A percentile compares a stretch with the other conserved stretches of the same genome.
phyloP scores from a whole-genome alignment of 2,113 vertebrate species.

The Bubalus kerabau region DNA sequence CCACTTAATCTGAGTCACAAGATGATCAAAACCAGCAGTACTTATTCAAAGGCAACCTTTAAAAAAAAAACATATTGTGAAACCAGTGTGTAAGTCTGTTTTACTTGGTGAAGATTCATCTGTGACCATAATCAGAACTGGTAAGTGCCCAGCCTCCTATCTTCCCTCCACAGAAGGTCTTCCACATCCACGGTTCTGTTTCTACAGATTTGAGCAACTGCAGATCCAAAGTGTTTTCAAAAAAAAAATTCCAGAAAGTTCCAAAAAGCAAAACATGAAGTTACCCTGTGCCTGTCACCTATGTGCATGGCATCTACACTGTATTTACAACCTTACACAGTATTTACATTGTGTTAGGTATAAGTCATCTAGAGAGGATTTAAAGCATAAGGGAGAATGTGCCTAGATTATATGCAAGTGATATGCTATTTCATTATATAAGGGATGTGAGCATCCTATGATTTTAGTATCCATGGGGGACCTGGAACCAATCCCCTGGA shows the following conservation, averaged over 20 bases:
- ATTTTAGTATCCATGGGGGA: background rate
- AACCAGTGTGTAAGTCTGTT: background rate
- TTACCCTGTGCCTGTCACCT: background rate
- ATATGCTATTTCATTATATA: background rate
- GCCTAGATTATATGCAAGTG: background rate
- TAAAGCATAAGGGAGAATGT: background rate
- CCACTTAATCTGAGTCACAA: constrained; percentile 36
- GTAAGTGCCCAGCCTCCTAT: background rate
- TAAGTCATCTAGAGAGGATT: background rate
- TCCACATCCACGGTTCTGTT: background rate
- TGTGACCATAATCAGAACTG: background rate
- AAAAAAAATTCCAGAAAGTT: background rate
- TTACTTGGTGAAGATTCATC: constrained; percentile 3
- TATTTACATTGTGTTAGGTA: background rate
- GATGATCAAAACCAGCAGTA: background rate
- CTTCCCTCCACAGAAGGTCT: background rate
- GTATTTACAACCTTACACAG: background rate
- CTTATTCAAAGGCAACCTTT: constrained; percentile 22
- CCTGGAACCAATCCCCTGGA: background rate
- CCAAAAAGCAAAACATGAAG: background rate
- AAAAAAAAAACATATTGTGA: background rate
- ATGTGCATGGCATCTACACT: background rate
- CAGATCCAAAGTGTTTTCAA: background rate
- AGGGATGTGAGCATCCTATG: background rate
- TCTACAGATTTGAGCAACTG: background rate